Conservation (phyloP, 2,888 invertebrate species). For the Spilosoma lubricipeda region DNA sequence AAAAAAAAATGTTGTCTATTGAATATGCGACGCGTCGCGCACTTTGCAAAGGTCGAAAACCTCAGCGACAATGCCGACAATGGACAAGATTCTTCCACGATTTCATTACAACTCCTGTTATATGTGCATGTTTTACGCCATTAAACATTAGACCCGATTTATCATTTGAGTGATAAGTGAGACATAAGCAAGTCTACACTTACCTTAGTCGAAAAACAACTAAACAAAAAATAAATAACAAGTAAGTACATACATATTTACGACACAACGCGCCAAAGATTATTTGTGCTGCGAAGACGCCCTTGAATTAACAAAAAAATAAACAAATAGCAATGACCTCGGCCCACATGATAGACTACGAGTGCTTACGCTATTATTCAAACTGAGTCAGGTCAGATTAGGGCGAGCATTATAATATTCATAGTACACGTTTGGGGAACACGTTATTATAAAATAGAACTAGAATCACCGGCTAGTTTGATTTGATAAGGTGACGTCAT, state of each 20-base stretch:
- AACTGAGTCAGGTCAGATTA: slow-evolving; percentile 78
- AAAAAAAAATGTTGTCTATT: slow-evolving; percentile 66
- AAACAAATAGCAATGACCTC: slow-evolving; percentile 84
- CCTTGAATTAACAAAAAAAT: slow-evolving; percentile 82
- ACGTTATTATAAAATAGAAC: slow-evolving; percentile 73
- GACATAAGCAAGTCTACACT: not conserved
- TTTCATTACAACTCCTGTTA: slow-evolving; percentile 56
- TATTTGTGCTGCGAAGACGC: slow-evolving; percentile 57
- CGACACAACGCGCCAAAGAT: slow-evolving; percentile 41
- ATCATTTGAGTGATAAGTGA: slow-evolving; percentile 20
- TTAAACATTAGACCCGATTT: slow-evolving; percentile 25
- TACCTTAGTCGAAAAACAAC: slow-evolving; percentile 17
- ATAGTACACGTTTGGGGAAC: slow-evolving; percentile 76
- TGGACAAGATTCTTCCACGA: slow-evolving; percentile 62
- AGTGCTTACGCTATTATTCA: slow-evolving; percentile 70
- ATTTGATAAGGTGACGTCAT: slow-evolving; percentile 80
- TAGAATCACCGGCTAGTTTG: slow-evolving; percentile 78
- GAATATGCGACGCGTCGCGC: slow-evolving; percentile 67
- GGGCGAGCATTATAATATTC: slow-evolving; percentile 77
- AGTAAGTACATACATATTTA: slow-evolving; percentile 32
- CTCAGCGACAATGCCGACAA: slow-evolving; percentile 66
- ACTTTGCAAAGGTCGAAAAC: slow-evolving; percentile 72
- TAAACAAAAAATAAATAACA: slow-evolving; percentile 36
- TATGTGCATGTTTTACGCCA: slow-evolving; percentile 13
- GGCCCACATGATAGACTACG: slow-evolving; percentile 77